Evolutionary conservation across 1,140 invertebrate genomes (phyloP), one percentile per base, ranked within the genome.

Genomic region (Ruditapes philippinarum): DNA sequence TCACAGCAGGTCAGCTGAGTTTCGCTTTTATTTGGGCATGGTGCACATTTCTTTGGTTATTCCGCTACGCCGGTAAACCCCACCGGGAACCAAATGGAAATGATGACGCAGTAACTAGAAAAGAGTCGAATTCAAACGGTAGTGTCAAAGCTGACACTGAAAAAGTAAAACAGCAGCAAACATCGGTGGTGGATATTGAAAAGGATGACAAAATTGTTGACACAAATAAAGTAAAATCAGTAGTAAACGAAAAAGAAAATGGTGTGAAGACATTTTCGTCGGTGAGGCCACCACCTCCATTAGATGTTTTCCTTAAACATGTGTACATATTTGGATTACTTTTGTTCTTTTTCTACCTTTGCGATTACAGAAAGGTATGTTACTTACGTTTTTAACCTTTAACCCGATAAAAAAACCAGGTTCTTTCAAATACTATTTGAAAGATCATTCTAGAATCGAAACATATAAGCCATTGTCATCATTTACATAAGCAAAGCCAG

Each of bases 281-380:
- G 0, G 73, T 62, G 2, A 78, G 62, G 40, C 62, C 73, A 14
- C 76, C 79, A 19, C 90, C 91, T n/a, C 74, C 89, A 1, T 31
- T 92, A 3, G 90, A 92, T 28, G 78, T 90, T 38, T 88, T 91
- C 49, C 62, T 94, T 49, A 78, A 65, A 68, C 40, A 62, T 38
- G 70, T 92, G 2, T 65, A 84, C 1, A 17, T 92, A 1, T 91
- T 94, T 51, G 92, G 92, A 40, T 4, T 81, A 19, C 84, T 92
- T 40, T 89, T 94, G 91, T 28, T 92, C 17, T 92, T 88, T 40
- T 94, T 93, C 89, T 93, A 89, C 38, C 45, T 93, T 0, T 92
- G 84, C 40, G 93, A 93, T 40, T 93, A 93, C 68, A 89, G 49
- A 25, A 93, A 93, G 91, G 93, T 93, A 83, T 36, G 89, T 57